Conservation (phyloP, 2,888 invertebrate species). For the Lymantria dispar region DNA sequence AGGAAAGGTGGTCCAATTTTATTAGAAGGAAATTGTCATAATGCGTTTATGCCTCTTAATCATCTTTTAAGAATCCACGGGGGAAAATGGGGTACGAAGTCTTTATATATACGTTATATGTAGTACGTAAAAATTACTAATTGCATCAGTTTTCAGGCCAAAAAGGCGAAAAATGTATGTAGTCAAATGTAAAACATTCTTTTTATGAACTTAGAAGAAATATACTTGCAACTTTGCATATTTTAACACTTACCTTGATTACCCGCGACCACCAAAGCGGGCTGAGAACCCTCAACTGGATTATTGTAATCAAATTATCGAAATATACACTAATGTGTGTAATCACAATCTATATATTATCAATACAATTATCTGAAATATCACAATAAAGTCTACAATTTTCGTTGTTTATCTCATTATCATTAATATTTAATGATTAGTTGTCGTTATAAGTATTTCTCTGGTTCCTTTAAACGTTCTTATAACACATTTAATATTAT, state of each 20-base stretch:
- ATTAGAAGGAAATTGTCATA: too few species aligned
- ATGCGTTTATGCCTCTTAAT: too few species aligned
- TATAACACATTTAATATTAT: conserved; percentile 1
- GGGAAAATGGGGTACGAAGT: too few species aligned
- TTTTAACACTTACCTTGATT: conserved; percentile 38
- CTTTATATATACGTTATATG: too few species aligned
- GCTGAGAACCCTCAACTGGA: conserved; percentile 47
- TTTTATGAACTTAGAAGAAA: not conserved
- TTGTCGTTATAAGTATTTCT: not conserved
- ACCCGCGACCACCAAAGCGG: conserved; percentile 37
- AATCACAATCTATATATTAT: conserved; percentile 46
- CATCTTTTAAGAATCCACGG: too few species aligned
- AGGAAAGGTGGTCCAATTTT: too few species aligned
- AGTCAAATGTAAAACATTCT: not conserved
- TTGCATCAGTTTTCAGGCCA: too few species aligned
- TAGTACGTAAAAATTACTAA: too few species aligned
- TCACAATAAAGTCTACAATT: conserved; percentile 17
- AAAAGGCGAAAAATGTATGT: too few species aligned
- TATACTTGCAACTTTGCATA: not conserved
- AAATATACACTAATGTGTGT: conserved; percentile 49
- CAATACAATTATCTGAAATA: conserved; percentile 34
- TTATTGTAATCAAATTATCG: conserved; percentile 55
- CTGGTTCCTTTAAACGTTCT: not conserved
- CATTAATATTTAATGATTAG: conserved; percentile 12
- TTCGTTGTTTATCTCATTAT: conserved; percentile 22